A percentile compares a stretch with the other conserved stretches of the same genome.
These are phyloP conservation scores for Nephrocerus scutellatus DNA, from an alignment of 2,888 invertebrate species.

Conservation along the genomic window DNA sequence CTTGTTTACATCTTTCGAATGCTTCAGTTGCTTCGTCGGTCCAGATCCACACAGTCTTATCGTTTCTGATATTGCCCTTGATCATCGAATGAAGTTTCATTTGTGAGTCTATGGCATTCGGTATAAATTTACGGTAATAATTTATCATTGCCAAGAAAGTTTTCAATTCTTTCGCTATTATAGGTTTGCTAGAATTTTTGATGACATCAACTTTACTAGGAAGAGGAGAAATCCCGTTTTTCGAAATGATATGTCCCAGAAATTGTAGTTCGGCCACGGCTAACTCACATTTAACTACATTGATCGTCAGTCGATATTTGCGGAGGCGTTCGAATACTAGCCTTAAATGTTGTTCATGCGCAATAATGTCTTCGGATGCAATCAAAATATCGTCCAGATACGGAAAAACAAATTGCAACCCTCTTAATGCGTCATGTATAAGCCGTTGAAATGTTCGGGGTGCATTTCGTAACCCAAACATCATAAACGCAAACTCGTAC, in stretches of 20 bases:
- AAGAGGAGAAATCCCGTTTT: conserved; percentile 13
- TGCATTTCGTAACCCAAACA: conserved; percentile 8
- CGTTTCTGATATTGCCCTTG: conserved; percentile 14
- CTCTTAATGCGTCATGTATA: conserved; percentile 9
- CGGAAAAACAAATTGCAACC: conserved; percentile 9
- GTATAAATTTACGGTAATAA: conserved; percentile 15
- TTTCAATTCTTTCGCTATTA: conserved; percentile 17
- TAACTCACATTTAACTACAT: conserved; percentile 21
- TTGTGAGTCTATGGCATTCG: conserved; percentile 12
- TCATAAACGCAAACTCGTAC: conserved; percentile 13
- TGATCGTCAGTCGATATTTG: conserved; percentile 24
- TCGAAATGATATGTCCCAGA: conserved; percentile 15
- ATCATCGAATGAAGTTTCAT: conserved; percentile 5
- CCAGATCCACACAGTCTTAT: conserved; percentile 13
- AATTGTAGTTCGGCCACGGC: conserved; percentile 16
- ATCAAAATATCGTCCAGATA: conserved; percentile 30
- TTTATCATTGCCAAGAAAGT: conserved; percentile 25
- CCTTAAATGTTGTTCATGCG: conserved; percentile 23
- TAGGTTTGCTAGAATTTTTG: conserved; percentile 15
- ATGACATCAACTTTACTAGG: conserved; percentile 18
- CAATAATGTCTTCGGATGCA: conserved; percentile 17
- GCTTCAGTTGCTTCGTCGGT: conserved; percentile 3
- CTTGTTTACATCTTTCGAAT: conserved; percentile 9
- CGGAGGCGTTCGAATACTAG: conserved; percentile 21
- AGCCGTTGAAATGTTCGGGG: conserved; percentile 17